Percentiles rank a stretch among this genome's conserved stretches.
Evolutionary conservation across 2,797 vertebrate genomes (phyloP).

Genomic region (Ciconia nigra): DNA sequence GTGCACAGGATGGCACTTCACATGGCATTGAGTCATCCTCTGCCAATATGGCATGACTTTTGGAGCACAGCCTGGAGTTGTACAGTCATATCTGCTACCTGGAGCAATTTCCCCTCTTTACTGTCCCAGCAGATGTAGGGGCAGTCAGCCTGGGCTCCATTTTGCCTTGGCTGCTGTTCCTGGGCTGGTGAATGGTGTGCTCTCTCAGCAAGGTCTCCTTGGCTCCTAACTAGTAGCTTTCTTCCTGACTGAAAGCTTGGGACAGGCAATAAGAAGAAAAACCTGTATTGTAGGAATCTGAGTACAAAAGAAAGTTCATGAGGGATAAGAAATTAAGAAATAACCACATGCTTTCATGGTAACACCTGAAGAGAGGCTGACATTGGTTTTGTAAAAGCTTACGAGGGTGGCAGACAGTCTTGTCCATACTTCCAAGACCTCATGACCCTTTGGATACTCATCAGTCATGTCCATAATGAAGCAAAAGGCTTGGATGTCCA

Average conservation of each 20-base stretch:
- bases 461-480: not conserved
- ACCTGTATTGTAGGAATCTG: not conserved
- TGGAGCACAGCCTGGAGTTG: not conserved
- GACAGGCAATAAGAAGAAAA: not conserved
- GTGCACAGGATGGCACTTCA: not conserved
- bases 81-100: not conserved
- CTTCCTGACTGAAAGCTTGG: not conserved
- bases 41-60: not conserved
- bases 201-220: not conserved
- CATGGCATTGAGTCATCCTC: not conserved
- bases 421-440: not conserved
- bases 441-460: not conserved
- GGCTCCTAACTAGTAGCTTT: accelerated
- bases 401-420: not conserved
- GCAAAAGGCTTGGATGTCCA: not conserved
- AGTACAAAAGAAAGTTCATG: not conserved
- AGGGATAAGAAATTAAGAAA: not conserved
- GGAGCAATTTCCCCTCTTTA: not conserved
- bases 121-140: not conserved
- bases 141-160: not conserved
- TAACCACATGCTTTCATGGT: accelerated
- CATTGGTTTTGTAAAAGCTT: not conserved
- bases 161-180: not conserved
- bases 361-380: not conserved
- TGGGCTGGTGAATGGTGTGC: not conserved